These are phyloP conservation scores for Podocnemis expansa DNA, from an alignment of 2,113 vertebrate species.

Conservation along the genomic window DNA sequence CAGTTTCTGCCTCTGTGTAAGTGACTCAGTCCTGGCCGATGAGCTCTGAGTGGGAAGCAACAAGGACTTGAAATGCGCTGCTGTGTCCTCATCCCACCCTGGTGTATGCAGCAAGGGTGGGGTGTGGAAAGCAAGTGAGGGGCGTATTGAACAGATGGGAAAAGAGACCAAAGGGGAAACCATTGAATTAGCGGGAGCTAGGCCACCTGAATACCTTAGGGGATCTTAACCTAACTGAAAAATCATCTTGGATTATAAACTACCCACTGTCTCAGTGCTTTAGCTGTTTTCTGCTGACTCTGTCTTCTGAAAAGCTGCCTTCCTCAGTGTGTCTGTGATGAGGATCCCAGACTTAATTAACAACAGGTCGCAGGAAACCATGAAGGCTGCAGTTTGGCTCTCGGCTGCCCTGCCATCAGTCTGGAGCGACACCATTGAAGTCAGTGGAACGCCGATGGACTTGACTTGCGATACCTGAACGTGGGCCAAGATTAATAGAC, in stretches of 20 bases:
- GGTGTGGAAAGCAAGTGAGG: neutral
- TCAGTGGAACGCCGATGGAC: neutral
- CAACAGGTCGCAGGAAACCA: neutral
- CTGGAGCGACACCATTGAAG: neutral
- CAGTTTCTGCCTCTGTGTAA: neutral
- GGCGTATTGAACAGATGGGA: neutral
- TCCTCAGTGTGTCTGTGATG: neutral
- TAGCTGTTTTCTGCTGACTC: neutral
- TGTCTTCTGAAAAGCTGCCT: neutral
- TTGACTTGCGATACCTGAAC: neutral
- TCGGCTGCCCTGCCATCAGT: conserved; percentile 32
- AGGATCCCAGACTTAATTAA: neutral
- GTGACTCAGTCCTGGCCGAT: neutral
- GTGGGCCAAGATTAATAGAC: neutral
- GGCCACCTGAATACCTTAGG: neutral
- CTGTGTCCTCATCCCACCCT: neutral
- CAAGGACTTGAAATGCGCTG: neutral
- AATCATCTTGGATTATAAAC: neutral
- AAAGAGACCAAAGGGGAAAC: neutral
- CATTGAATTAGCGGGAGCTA: neutral
- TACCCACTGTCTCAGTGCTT: neutral
- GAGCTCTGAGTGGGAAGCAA: neutral
- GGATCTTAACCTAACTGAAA: neutral
- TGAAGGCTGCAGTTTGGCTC: conserved; percentile 28
- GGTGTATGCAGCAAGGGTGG: neutral